Base-by-base conservation (phyloP, 2,797 vertebrate genomes). In the Iguana delicatissima region DNA sequence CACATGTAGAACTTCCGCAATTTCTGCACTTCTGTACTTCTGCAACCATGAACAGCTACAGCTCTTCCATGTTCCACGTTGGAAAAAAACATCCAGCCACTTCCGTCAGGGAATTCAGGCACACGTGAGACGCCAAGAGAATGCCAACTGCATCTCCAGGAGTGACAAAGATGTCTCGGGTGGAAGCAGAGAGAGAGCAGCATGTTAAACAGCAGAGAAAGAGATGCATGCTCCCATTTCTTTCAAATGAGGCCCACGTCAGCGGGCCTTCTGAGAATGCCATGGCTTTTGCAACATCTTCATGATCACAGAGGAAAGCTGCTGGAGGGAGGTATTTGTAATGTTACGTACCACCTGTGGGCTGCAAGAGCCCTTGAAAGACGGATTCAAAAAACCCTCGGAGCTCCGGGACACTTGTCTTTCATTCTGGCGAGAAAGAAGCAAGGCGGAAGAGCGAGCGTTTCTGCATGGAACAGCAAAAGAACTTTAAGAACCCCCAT, bases 351-450 rank as follows among this genome's bases (percentile, higher is more conserved):
- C 81, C 88, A 84, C 92, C 92, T 62, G 69, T 2, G 67, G 88
- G 90, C 90, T 42, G 84, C 12, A 0, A 9, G 38, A 50, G 82
- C 83, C 93, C 93, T 94, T 93, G 94, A 67, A 94, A 89, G 81
- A 13, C 24, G 4, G 85, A 80, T 64, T 24, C 88, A 79, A 10
- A 91, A 52, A 80, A 57, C 52, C 89, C 91, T 91, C 10, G 83
- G 69, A 50, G 79, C 91, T 32, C 12, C 0, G 0, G 86, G 4
- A 0, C 0, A 24, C 42, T 79, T 0, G 73, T 20, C 82, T 89
- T 22, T 72, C 0, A 3, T 67, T 80, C 52, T 29, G 18, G 74
- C 3, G 22, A 84, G 76, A 85, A 84, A 87, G 83, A 84, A 89
- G 50, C 77, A 67, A 84, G 73, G 35, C 14, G 3, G 32, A 86